Evolutionary conservation across 2,113 vertebrate species (phyloP).

Genomic region (Alosa alosa): DNA sequence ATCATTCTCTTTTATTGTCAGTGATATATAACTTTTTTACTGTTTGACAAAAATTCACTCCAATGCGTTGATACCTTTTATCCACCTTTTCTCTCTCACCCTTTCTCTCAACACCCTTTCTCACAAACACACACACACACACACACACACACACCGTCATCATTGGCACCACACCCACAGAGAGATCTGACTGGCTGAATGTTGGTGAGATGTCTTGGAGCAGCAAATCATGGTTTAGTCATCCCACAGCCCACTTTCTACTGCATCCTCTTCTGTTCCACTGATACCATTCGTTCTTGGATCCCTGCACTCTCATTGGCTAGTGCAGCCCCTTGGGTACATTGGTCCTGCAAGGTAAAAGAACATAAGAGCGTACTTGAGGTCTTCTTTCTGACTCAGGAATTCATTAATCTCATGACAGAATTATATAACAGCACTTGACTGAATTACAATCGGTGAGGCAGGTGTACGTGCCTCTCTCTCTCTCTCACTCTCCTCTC

Average conservation of each 20-base stretch:
- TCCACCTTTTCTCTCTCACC: neutral
- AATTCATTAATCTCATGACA: constrained; percentile 31
- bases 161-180: neutral
- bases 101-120: neutral
- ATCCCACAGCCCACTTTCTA: neutral
- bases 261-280: constrained; percentile 2
- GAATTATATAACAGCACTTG: constrained; percentile 37
- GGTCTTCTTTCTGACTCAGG: constrained; percentile 15
- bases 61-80: neutral
- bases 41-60: neutral
- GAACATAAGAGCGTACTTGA: constrained; percentile 26
- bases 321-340: neutral
- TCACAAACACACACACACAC: neutral
- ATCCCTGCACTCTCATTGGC: neutral
- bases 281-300: constrained; percentile 18
- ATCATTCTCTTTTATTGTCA: neutral
- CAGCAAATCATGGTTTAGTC: constrained; percentile 12
- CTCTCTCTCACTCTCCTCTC: neutral
- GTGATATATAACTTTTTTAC: neutral
- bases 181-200: neutral
- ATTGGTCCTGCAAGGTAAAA: neutral
- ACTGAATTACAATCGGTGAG: constrained; percentile 32
- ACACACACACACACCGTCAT: constrained; percentile 16
- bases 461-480: constrained; percentile 7
- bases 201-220: neutral